Percentiles rank a stretch among this genome's conserved stretches.
Conservation (phyloP, 2,797 vertebrate genomes). For the Heteromormyrus szaboi region DNA sequence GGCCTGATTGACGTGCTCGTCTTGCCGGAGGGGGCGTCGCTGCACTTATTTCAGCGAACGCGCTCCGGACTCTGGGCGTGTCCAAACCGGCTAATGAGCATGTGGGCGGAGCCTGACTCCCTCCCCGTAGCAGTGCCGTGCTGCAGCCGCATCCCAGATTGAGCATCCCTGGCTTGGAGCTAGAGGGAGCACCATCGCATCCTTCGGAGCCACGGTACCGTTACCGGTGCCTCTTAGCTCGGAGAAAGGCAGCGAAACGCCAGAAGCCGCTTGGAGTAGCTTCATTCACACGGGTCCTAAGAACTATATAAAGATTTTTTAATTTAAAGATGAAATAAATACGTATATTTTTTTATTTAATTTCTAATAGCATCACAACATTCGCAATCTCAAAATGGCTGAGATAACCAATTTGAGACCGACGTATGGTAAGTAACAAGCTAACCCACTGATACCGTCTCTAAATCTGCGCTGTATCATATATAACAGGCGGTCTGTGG, state of each 20-base stretch:
- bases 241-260: neutral
- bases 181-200: neutral
- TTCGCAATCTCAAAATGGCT: conserved; percentile 64
- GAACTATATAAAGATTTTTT: conserved; percentile 12
- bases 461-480: neutral
- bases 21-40: neutral
- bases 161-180: conserved; percentile 13
- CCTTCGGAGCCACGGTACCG: neutral
- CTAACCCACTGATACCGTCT: neutral
- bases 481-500: neutral
- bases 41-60: neutral
- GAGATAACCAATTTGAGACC: conserved; percentile 67
- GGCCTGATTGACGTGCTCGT: neutral
- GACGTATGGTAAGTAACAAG: conserved; percentile 59
- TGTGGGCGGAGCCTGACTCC: conserved; percentile 16
- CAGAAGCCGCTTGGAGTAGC: neutral
- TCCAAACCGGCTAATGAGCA: neutral
- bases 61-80: conserved; percentile 1
- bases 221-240: neutral
- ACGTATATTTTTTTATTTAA: conserved; percentile 19
- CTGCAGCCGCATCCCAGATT: conserved; percentile 26
- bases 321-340: conserved; percentile 44
- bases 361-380: conserved; percentile 32
- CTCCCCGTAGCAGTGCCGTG: conserved; percentile 21
- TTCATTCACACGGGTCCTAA: neutral